Conservation (phyloP, 2,113 vertebrate species). For the Alexandromys fortis region DNA sequence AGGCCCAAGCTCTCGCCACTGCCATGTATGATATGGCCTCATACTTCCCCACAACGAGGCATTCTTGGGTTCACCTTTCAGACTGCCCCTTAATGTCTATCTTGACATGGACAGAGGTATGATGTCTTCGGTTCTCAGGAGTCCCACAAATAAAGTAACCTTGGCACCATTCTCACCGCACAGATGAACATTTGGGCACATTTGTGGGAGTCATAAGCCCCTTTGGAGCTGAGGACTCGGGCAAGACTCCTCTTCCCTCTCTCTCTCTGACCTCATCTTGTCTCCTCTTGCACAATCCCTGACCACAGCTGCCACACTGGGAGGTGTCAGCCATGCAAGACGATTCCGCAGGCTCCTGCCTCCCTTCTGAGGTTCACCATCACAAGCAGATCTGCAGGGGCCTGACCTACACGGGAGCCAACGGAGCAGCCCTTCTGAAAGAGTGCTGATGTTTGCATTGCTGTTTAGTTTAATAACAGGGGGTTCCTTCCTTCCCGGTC, state of each 20-base stretch:
- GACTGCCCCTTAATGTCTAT: accelerated
- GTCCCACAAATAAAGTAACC: not conserved
- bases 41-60: not conserved
- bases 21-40: not conserved
- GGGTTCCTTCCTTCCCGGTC: not conserved
- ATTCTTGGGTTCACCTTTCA: not conserved
- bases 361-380: accelerated
- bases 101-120: not conserved
- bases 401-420: not conserved
- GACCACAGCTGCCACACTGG: not conserved
- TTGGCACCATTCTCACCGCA: not conserved
- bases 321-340: no score
- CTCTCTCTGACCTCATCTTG: not conserved
- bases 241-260: not conserved
- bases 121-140: not conserved
- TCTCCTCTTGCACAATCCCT: accelerated
- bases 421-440: not conserved
- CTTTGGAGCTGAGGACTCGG: not conserved
- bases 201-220: not conserved
- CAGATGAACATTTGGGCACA: not conserved
- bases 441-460: accelerated
- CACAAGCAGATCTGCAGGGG: no score
- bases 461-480: no score
- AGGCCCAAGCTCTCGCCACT: not conserved
- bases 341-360: not conserved